A percentile compares a stretch with the other conserved stretches of the same genome.
phyloP scores from a whole-genome alignment of 1,140 invertebrate genomes.

The Linepithema humile region DNA sequence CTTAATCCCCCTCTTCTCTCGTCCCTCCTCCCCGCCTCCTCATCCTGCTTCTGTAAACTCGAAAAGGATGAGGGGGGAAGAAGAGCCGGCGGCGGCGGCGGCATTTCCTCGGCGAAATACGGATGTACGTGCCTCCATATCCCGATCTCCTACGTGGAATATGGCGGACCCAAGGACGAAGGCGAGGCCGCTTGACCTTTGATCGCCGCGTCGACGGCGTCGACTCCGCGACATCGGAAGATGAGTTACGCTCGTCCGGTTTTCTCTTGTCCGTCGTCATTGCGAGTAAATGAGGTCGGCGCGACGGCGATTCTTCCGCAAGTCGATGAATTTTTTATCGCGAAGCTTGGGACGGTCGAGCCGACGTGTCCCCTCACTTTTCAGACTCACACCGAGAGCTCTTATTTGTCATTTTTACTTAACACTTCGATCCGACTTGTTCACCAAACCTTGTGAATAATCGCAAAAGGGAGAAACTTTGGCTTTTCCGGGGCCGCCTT shows the following conservation, averaged over 20 bases:
- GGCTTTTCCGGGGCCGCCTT: background rate
- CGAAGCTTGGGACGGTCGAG: background rate
- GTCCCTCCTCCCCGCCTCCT: background rate
- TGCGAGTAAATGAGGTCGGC: constrained; percentile 12
- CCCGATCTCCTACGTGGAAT: constrained; percentile 78
- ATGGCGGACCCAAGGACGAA: constrained; percentile 65
- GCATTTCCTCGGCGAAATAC: constrained; percentile 75
- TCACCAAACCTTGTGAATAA: background rate
- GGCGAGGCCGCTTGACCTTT: constrained; percentile 55
- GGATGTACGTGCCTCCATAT: constrained; percentile 77
- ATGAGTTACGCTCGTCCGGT: background rate
- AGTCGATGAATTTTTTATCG: constrained; percentile 28
- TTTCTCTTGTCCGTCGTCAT: background rate
- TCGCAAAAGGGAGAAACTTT: background rate
- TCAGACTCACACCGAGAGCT: background rate
- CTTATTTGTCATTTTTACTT: background rate
- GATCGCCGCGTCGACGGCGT: constrained; percentile 5
- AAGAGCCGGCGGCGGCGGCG: constrained; percentile 43
- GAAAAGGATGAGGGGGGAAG: constrained; percentile 48
- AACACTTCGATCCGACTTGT: background rate
- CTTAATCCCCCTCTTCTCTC: background rate
- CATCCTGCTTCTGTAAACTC: background rate
- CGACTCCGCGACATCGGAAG: background rate
- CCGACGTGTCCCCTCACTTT: background rate
- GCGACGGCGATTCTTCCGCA: background rate